Evolutionary conservation across 2,113 vertebrate species (phyloP).

Genomic region (Myotis yumanensis): DNA sequence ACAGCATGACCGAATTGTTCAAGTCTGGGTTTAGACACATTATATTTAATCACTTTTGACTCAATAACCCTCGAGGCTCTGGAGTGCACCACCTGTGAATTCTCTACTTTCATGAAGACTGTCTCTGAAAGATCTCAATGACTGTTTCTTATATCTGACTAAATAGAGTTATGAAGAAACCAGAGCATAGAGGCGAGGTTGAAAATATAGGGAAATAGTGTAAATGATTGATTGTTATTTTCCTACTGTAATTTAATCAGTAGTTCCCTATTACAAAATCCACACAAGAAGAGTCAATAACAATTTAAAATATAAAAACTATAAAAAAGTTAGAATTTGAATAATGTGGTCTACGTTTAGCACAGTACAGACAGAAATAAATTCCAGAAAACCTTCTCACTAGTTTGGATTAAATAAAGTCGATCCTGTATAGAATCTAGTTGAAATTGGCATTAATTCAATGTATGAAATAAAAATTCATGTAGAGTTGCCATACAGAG

Average conservation of each 20-base stretch:
- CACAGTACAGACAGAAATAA: neutral
- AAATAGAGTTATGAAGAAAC: neutral
- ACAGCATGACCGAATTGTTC: neutral
- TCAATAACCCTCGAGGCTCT: neutral
- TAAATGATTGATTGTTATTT: neutral
- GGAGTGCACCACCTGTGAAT: neutral
- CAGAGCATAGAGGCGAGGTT: neutral
- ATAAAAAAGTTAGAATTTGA: neutral
- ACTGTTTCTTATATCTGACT: neutral
- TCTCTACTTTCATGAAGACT: neutral
- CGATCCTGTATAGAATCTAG: neutral
- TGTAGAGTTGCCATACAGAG: neutral
- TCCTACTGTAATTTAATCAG: neutral
- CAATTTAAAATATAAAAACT: neutral
- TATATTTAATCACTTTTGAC: neutral
- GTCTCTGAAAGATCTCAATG: neutral
- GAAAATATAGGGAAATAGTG: neutral
- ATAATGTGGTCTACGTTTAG: neutral
- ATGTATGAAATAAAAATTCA: neutral
- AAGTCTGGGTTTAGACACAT: neutral
- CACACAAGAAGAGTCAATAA: neutral
- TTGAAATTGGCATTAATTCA: constrained; percentile 11
- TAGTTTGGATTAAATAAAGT: neutral
- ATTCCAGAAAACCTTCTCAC: neutral
- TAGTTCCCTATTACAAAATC: neutral